These are phyloP conservation scores for Gnatocerus cornutus DNA, from an alignment of 2,888 invertebrate species.

Conservation along the genomic window DNA sequence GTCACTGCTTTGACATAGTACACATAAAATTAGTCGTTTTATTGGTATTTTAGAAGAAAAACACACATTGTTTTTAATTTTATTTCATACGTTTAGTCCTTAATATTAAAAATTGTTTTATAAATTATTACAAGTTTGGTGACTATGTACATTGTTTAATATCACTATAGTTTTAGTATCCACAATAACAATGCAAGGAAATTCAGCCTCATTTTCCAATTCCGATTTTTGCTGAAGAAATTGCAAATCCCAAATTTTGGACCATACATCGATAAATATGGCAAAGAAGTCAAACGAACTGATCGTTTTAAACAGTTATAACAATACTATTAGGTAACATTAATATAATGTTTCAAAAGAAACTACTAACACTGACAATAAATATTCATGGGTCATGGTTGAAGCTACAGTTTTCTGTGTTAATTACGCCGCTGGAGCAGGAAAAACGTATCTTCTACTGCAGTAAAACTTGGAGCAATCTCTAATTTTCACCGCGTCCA, in stretches of 20 bases:
- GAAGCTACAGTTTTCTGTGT: conserved; percentile 1
- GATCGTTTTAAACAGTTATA: conserved; percentile 7
- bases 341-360: conserved; percentile 48
- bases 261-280: conserved; percentile 30
- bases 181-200: conserved; percentile 6
- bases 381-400: conserved; percentile 27
- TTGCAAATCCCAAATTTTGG: background rate
- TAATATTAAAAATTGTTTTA: conserved; percentile 17
- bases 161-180: conserved; percentile 19
- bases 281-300: conserved; percentile 16
- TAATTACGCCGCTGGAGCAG: conserved; percentile 60
- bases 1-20: too few relatives aligned
- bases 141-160: conserved; percentile 36
- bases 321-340: conserved; percentile 45
- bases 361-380: conserved; percentile 42
- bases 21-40: too few relatives aligned
- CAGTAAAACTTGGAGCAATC: conserved; percentile 81
- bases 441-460: conserved; percentile 63
- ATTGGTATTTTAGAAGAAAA: too few relatives aligned
- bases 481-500: conserved; percentile 81
- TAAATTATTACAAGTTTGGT: conserved; percentile 24
- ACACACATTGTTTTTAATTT: conserved; percentile 5
- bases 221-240: conserved; percentile 1
- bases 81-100: conserved; percentile 18
- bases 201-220: background rate